Evolutionary conservation across 2,888 invertebrate genomes (phyloP).

Genomic region (Spodoptera littoralis): DNA sequence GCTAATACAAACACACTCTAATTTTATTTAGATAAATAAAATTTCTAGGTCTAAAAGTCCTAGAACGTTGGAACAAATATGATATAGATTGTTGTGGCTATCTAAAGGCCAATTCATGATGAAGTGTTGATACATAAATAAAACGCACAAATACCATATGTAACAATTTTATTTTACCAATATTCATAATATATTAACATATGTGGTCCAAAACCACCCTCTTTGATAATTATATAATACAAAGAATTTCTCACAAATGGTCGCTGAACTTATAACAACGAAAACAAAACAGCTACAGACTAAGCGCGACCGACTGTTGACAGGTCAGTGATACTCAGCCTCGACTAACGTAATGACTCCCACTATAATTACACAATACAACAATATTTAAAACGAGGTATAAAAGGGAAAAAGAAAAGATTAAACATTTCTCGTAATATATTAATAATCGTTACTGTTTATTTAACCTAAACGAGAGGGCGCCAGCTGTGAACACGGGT

Average conservation of each 20-base stretch:
- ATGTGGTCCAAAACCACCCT: conserved; percentile 87
- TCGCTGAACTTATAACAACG: conserved; percentile 85
- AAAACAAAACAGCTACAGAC: conserved; percentile 80
- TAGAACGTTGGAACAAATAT: too few species aligned
- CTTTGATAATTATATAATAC: conserved; percentile 88
- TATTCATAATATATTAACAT: conserved; percentile 89
- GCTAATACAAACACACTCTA: too few species aligned
- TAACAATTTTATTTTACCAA: conserved; percentile 89
- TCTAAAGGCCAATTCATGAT: too few species aligned
- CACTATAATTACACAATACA: conserved; percentile 71
- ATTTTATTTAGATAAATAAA: too few species aligned
- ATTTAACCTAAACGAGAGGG: conserved; percentile 73
- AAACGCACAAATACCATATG: conserved; percentile 78
- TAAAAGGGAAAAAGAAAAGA: conserved; percentile 75
- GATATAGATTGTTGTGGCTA: too few species aligned
- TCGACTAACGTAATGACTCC: conserved; percentile 69
- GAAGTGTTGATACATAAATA: conserved; percentile 47
- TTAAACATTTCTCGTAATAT: conserved; percentile 81
- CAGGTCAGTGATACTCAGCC: conserved; percentile 68
- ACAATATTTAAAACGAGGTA: conserved; percentile 82
- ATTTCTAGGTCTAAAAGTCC: too few species aligned
- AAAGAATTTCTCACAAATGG: conserved; percentile 86
- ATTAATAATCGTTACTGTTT: conserved; percentile 72
- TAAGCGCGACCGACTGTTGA: conserved; percentile 67
- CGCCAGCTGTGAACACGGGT: conserved; percentile 59